Conservation (phyloP, 2,797 vertebrate species). For the Phataginus tricuspis region DNA sequence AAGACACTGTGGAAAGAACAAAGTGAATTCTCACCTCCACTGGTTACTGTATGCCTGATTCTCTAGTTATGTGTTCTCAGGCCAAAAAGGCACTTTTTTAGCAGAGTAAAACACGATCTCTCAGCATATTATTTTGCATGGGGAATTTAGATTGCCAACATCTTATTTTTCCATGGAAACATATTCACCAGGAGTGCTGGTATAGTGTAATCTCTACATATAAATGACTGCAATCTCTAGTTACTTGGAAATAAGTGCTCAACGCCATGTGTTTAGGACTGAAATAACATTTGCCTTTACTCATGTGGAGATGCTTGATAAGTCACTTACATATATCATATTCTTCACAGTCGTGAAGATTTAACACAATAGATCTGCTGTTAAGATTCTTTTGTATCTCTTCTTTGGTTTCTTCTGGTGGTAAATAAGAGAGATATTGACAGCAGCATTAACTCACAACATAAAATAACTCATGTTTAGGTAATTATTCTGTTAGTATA, state of each 20-base stretch:
- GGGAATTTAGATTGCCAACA: background rate
- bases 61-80: background rate
- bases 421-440: no score
- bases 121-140: background rate
- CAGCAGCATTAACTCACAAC: no score
- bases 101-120: background rate
- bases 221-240: background rate
- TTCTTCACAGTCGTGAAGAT: no score
- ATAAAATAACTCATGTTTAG: no score
- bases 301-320: no score
- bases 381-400: no score
- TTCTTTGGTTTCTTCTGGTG: no score
- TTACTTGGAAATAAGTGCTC: conserved; percentile 14
- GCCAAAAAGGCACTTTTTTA: background rate
- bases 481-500: no score
- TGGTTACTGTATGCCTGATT: background rate
- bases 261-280: background rate
- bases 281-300: conserved; percentile 42
- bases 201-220: background rate
- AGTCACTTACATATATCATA: no score
- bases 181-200: background rate
- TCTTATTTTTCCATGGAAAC: background rate
- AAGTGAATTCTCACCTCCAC: background rate
- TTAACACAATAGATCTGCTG: no score
- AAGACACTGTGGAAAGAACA: background rate